phyloP scores from a whole-genome alignment of 2,797 vertebrate species.

The Dryobates pubescens region DNA sequence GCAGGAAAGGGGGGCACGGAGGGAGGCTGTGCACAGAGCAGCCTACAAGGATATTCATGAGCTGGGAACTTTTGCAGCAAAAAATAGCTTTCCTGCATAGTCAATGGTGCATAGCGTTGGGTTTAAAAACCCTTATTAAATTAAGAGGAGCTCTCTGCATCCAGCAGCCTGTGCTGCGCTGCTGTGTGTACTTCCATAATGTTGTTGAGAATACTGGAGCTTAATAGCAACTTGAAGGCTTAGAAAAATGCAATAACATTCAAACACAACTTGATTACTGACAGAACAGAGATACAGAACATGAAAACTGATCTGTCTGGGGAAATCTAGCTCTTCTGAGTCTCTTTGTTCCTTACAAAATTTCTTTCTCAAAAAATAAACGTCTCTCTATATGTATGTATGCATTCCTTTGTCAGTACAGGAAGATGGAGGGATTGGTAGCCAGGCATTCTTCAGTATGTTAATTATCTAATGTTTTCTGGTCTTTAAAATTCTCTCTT shows the following conservation, averaged over 20 bases:
- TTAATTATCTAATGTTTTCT: slow-evolving; percentile 31
- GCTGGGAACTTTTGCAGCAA: slow-evolving; percentile 40
- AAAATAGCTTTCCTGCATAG: slow-evolving; percentile 57
- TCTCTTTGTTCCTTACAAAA: slow-evolving; percentile 33
- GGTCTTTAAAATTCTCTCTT: slow-evolving; percentile 25
- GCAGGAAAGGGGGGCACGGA: slow-evolving; percentile 37
- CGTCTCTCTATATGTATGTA: neutral
- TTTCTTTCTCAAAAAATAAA: neutral
- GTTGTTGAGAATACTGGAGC: slow-evolving; percentile 28
- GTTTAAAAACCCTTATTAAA: slow-evolving; percentile 66
- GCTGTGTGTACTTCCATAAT: slow-evolving; percentile 58
- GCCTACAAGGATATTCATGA: slow-evolving; percentile 37
- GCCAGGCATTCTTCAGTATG: slow-evolving; percentile 1
- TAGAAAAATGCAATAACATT: slow-evolving; percentile 73
- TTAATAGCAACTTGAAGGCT: slow-evolving; percentile 66
- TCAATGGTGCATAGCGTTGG: slow-evolving; percentile 63
- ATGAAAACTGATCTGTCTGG: slow-evolving; percentile 39
- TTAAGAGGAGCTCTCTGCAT: slow-evolving; percentile 59
- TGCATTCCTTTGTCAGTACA: slow-evolving; percentile 51
- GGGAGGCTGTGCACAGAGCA: slow-evolving; percentile 36
- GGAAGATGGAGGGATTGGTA: slow-evolving; percentile 32
- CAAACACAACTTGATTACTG: slow-evolving; percentile 67
- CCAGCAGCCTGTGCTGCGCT: neutral
- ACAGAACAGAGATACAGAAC: slow-evolving; percentile 55
- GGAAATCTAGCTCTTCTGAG: slow-evolving; percentile 23